Evolutionary conservation across 2,888 invertebrate genomes (phyloP), one percentile per base, ranked within the genome.

Genomic region (Callimorpha dominula): DNA sequence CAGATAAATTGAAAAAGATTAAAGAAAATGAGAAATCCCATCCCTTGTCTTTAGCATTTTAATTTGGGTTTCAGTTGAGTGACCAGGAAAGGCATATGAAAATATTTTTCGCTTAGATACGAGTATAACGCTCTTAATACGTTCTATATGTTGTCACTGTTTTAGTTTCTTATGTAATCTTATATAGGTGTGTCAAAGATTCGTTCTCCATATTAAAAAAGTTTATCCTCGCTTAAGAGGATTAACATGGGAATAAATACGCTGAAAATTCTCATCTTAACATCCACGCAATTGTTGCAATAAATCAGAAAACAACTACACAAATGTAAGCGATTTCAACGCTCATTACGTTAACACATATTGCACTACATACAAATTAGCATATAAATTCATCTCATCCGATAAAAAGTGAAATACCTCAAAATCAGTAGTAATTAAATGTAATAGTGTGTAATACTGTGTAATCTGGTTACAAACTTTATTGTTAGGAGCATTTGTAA

Each of bases 401-500:
- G 60, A 15, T 46, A 65, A 74, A 78, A 74, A 49, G 63, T 52
- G 43, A 49, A n/a, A 62, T 75, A 78, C 74, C 65, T 64, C 60
- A 73, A 78, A 65, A 4, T 68, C 31, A 73, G 67, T 52, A 49
- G 73, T 82, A 82, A 82, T 82, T 82, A 76, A 65, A 78, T 72
- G 69, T 77, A 80, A 76, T 15, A 70, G 49, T 64, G 65, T 76
- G 76, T 82, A 46, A 46, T 46, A 6, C 57, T 68, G 70, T 79
- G 79, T 78, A 79, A 81, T 78, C 54, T 17, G 64, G 81, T 43
- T 71, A 68, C 65, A 73, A 63, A 76, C 69, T 83, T 83, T 77
- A 85, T 83, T 85, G 78, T 77, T 77, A 68, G 69, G 71, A 79
- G 76, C 75, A 71, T 77, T 60, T 72, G 17, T 40, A 11, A 70